A percentile compares a stretch with the other conserved stretches of the same genome.
These are phyloP conservation scores for Trachelus iudaicus DNA, from an alignment of 2,888 invertebrate species.

Conservation along the genomic window DNA sequence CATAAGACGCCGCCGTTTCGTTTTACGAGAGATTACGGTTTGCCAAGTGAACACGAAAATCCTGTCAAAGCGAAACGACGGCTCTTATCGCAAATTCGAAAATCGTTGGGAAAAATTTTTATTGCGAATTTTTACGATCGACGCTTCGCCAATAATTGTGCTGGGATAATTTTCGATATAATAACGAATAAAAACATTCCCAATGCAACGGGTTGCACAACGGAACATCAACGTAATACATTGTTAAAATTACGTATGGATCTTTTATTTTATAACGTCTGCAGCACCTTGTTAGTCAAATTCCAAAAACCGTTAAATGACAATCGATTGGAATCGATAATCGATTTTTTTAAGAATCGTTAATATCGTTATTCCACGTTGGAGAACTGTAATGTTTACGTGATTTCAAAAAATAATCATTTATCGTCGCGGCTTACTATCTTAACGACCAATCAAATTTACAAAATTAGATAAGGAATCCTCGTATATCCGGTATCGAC, in stretches of 20 bases:
- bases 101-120: neutral
- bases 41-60: no score
- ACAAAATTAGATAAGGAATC: no score
- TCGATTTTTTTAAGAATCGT: neutral
- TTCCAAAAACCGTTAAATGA: neutral
- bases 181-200: neutral
- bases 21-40: no score
- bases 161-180: neutral
- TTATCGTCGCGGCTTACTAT: neutral
- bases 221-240: neutral
- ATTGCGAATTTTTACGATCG: neutral
- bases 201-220: neutral
- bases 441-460: neutral
- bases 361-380: neutral
- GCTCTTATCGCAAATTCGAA: neutral
- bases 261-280: neutral
- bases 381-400: neutral
- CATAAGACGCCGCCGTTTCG: no score
- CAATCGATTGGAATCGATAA: neutral
- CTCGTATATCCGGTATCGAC: neutral
- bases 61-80: neutral
- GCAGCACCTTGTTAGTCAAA: no score
- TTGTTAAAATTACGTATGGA: neutral
- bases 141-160: neutral
- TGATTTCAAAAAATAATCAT: neutral